These are phyloP conservation scores for Oncopodura yosiiana DNA, from an alignment of 1,140 invertebrate genomes.

Conservation along the genomic window DNA sequence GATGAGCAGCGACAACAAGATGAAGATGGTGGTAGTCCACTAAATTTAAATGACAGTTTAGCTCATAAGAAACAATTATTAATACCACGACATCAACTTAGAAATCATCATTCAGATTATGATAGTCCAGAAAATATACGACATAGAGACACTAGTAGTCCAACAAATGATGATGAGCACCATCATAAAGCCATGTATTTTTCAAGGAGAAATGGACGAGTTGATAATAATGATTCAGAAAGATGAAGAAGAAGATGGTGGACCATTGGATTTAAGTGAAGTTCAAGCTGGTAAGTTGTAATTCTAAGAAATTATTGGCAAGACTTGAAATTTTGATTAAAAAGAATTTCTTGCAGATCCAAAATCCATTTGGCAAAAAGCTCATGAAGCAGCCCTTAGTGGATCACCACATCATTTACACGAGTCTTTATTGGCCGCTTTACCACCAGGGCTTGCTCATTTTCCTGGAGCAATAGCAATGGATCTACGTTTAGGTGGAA, in stretches of 20 bases:
- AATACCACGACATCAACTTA: not conserved
- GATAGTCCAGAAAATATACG: no score
- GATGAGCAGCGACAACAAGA: not conserved
- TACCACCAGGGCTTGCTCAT: not conserved
- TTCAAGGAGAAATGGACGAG: no score
- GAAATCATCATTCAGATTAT: not conserved
- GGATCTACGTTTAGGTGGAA: conserved; percentile 27
- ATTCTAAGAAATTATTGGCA: not conserved
- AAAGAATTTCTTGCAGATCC: not conserved
- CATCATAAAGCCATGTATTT: no score
- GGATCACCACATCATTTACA: not conserved
- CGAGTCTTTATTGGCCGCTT: not conserved
- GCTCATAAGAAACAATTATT: not conserved
- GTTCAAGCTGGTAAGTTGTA: conserved; percentile 31
- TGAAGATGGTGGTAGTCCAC: not conserved
- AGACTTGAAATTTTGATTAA: not conserved
- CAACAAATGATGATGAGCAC: no score
- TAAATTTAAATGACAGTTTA: not conserved
- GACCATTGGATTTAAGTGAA: conserved; percentile 33
- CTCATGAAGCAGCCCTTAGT: not conserved
- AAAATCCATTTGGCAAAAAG: no score
- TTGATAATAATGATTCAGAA: not conserved
- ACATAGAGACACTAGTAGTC: no score
- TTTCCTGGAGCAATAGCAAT: conserved; percentile 14
- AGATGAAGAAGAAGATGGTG: conserved; percentile 18